Conservation (phyloP, 1,140 invertebrate species). For the Holcopasites calliopsidis region DNA sequence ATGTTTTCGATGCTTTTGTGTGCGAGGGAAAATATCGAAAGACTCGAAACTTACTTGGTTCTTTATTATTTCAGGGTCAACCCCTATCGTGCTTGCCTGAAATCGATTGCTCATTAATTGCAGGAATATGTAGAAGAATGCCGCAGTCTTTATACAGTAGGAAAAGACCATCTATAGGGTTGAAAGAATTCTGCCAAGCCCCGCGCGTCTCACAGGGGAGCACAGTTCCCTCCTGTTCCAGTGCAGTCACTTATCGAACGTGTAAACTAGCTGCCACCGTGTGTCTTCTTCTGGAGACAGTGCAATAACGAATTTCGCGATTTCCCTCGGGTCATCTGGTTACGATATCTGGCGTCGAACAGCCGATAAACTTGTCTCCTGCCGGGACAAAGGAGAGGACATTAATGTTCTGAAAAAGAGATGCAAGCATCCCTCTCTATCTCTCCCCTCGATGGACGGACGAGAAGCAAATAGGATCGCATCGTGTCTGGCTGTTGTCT, state of each 20-base stretch:
- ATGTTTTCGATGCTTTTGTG: too few relatives aligned
- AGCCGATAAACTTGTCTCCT: conserved; percentile 29
- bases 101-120: too few relatives aligned
- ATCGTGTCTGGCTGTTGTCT: too few relatives aligned
- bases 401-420: conserved; percentile 18
- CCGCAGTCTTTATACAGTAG: too few relatives aligned
- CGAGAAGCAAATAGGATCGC: not conserved
- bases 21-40: too few relatives aligned
- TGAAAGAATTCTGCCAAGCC: too few relatives aligned
- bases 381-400: not conserved
- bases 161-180: too few relatives aligned
- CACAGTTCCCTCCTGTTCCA: not conserved
- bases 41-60: too few relatives aligned
- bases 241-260: conserved; percentile 55
- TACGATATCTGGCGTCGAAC: conserved; percentile 42
- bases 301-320: conserved; percentile 55
- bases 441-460: not conserved
- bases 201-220: conserved; percentile 6
- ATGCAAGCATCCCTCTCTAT: conserved; percentile 4
- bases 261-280: conserved; percentile 58
- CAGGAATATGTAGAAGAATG: too few relatives aligned
- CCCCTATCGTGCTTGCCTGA: too few relatives aligned
- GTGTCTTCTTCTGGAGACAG: conserved; percentile 50
- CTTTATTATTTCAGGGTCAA: too few relatives aligned
- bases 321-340: conserved; percentile 51